phyloP scores from a whole-genome alignment of 1,140 invertebrate genomes.

The Dolichoris vasculosae region DNA sequence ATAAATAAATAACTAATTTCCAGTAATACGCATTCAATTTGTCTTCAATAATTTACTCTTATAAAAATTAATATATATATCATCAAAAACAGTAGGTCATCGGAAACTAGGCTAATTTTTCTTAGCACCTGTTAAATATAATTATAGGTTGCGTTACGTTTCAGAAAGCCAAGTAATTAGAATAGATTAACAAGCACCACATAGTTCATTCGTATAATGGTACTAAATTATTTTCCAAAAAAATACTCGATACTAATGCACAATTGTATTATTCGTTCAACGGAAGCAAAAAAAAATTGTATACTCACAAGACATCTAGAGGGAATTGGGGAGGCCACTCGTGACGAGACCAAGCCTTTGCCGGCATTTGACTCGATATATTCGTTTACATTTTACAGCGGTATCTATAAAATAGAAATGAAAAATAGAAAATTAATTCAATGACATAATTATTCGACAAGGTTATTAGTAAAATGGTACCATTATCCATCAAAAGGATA shows the following conservation, averaged over 20 bases:
- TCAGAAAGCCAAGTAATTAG: slow-evolving; percentile 12
- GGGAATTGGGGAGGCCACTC: slow-evolving; percentile 68
- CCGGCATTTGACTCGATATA: slow-evolving; percentile 63
- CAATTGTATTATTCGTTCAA: not conserved
- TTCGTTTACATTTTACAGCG: slow-evolving; percentile 23
- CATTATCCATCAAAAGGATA: not conserved
- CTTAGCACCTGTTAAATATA: not conserved
- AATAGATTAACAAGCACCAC: not conserved
- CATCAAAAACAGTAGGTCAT: too few relatives aligned
- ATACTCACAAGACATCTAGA: slow-evolving; percentile 70
- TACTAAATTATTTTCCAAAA: not conserved
- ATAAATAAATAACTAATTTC: too few relatives aligned
- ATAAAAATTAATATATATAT: too few relatives aligned
- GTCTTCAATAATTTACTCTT: too few relatives aligned
- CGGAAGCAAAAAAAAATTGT: not conserved
- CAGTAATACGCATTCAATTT: too few relatives aligned
- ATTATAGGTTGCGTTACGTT: not conserved
- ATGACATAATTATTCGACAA: not conserved
- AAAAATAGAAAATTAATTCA: not conserved
- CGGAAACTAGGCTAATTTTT: slow-evolving; percentile 28
- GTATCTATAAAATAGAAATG: not conserved
- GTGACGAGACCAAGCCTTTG: slow-evolving; percentile 68
- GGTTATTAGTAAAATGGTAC: not conserved
- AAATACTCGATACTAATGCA: not conserved
- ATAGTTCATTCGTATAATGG: not conserved